Evolutionary conservation across 1,140 invertebrate genomes (phyloP), one percentile per base, ranked within the genome.

Genomic region (Drosophila tani): DNA sequence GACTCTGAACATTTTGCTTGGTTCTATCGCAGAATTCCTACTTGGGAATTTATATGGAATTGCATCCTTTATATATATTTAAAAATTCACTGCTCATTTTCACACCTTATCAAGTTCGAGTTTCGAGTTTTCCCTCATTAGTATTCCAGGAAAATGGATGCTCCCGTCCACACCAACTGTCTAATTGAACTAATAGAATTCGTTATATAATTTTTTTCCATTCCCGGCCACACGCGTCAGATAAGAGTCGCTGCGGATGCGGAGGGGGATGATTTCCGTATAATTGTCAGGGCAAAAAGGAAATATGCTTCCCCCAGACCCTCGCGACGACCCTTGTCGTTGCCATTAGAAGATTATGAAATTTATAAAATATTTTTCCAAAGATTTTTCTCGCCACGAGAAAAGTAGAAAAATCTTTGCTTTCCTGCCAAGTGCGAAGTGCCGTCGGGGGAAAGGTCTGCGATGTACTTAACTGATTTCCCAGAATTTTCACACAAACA

Each of bases 381-480:
- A 77, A 69, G 75, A 69, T 77, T 77, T 77, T 77, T 68, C 75
- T 32, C 49, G 64, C 75, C 63, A 68, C 75, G 47, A 50, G 80
- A 83, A 83, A 79, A 79, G 81, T 80, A 81, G 51, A 82, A 79
- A 83, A 88, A 87, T 83, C 84, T 66, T 87, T 83, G 68, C 68
- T 70, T 59, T 86, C 68, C 69, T 71, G 80, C 67, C 63, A 74
- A 78, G 76, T 87, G 83, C 76, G 76, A 86, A 82, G 64, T 69
- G 83, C 81, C 81, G 58, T 50, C 43, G 73, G 77, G 70, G 35
- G 55, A 55, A 69, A 64, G 84, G 69, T 70, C 69, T 75, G 66
- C 67, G 77, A 63, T 67, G 78, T 88, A 88, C 84, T 88, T 87
- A 87, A 87, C 84, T 87, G 84, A 88, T 87, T 87, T 87, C 81